Conservation (phyloP, 2,113 vertebrate genomes). For the Gopherus flavomarginatus region DNA sequence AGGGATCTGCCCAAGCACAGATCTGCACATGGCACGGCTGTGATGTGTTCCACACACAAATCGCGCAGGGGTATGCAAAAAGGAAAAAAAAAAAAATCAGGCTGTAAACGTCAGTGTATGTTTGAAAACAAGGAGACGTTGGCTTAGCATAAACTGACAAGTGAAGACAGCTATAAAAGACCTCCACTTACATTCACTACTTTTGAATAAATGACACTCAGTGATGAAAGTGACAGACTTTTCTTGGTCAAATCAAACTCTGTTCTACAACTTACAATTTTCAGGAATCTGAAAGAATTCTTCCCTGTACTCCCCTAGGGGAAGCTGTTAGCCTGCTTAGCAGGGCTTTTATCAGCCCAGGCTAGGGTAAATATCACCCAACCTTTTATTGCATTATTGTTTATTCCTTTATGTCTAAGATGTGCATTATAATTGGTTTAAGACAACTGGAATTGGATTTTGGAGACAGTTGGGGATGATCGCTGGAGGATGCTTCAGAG, state of each 20-base stretch:
- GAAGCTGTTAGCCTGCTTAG: background rate
- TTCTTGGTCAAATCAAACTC: background rate
- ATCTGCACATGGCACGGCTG: background rate
- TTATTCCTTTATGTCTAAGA: background rate
- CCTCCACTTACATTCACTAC: background rate
- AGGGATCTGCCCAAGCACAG: background rate
- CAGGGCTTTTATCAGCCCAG: no score
- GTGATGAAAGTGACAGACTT: background rate
- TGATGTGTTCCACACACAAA: background rate
- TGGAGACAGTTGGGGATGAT: background rate
- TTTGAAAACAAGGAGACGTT: background rate
- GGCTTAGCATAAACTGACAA: rapidly evolving
- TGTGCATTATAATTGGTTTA: background rate
- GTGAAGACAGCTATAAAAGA: background rate
- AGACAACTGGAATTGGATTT: background rate
- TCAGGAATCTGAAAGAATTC: background rate
- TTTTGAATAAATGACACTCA: background rate
- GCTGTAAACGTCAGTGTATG: background rate
- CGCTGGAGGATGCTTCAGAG: background rate
- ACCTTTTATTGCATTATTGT: background rate
- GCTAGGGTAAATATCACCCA: background rate
- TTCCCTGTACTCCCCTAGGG: background rate
- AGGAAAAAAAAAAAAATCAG: background rate
- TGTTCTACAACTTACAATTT: background rate
- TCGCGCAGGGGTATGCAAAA: background rate